A percentile compares a stretch with the other conserved stretches of the same genome.
Evolutionary conservation across 2,797 vertebrate genomes (phyloP).

Genomic region (Valencia hispanica): DNA sequence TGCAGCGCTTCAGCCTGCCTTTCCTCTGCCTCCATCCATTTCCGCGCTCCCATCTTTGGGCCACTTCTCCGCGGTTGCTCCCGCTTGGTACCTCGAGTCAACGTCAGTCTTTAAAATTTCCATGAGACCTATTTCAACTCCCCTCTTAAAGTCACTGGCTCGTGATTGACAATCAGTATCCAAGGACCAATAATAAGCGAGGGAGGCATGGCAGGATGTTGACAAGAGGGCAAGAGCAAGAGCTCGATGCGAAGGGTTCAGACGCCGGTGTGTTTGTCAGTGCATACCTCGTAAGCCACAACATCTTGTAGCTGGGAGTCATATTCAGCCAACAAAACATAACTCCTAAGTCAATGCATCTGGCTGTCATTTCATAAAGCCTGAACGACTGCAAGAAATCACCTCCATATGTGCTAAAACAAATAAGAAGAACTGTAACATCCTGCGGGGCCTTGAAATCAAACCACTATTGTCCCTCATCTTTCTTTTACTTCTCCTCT

Average conservation of each 20-base stretch:
- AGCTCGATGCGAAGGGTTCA: constrained; percentile 19
- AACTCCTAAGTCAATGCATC: constrained; percentile 56
- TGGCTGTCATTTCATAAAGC: constrained; percentile 73
- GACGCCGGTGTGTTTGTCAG: constrained; percentile 46
- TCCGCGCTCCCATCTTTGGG: constrained; percentile 58
- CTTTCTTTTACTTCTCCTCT: constrained; percentile 20
- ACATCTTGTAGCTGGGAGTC: constrained; percentile 60
- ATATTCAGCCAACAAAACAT: constrained; percentile 67
- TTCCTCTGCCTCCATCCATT: constrained; percentile 50
- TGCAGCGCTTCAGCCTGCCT: constrained; percentile 41
- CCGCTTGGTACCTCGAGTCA: constrained; percentile 44
- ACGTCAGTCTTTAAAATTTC: constrained; percentile 65
- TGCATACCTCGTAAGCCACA: constrained; percentile 47
- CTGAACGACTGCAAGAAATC: constrained; percentile 70
- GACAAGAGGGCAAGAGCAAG: constrained; percentile 28
- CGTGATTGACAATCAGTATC: constrained; percentile 63
- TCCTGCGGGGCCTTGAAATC: neutral
- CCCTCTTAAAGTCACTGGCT: constrained; percentile 47
- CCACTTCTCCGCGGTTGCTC: constrained; percentile 55
- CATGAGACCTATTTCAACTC: constrained; percentile 53
- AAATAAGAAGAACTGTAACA: constrained; percentile 36
- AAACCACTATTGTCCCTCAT: constrained; percentile 12
- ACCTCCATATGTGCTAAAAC: constrained; percentile 73
- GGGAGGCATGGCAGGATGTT: constrained; percentile 25
- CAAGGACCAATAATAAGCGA: constrained; percentile 44